Percentiles rank a stretch among this genome's conserved stretches.
phyloP scores from a whole-genome alignment of 2,888 invertebrate species.

The Syritta pipiens region DNA sequence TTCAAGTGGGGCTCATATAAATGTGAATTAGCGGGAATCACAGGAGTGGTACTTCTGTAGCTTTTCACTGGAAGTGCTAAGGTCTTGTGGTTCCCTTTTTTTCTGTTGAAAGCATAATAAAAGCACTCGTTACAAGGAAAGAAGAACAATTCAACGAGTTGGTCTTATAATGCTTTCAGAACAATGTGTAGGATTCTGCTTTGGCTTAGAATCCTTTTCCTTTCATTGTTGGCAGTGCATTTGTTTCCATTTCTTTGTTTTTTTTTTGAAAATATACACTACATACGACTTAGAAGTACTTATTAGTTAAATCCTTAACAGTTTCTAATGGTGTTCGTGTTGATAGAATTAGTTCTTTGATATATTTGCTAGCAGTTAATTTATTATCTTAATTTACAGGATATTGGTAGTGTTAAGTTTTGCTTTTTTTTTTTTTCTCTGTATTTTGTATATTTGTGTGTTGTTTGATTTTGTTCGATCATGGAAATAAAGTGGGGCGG shows the following conservation, averaged over 20 bases:
- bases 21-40: slow-evolving; percentile 31
- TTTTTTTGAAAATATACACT: too few species aligned
- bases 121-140: slow-evolving; percentile 4
- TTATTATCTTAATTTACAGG: slow-evolving; percentile 1
- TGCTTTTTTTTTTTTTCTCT: too few species aligned
- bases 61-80: slow-evolving; percentile 13
- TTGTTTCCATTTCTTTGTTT: slow-evolving; percentile 10
- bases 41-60: slow-evolving; percentile 13
- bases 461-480: background rate
- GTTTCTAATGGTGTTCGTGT: slow-evolving; percentile 27
- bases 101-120: slow-evolving; percentile 22
- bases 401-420: slow-evolving; percentile 3
- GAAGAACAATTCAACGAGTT: background rate
- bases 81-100: slow-evolving; percentile 18
- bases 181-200: background rate
- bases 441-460: too few species aligned
- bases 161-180: slow-evolving; percentile 15
- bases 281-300: slow-evolving; percentile 7
- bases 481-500: background rate
- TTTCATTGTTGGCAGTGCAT: background rate
- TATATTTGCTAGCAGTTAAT: slow-evolving; percentile 9
- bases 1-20: slow-evolving; percentile 44
- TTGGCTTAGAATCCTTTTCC: background rate
- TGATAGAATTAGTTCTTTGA: slow-evolving; percentile 20
- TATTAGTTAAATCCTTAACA: slow-evolving; percentile 4